Percentiles rank a stretch among this genome's conserved stretches.
Conservation (phyloP, 64 coral and sea anemone species). For the Montipora sp. region DNA sequence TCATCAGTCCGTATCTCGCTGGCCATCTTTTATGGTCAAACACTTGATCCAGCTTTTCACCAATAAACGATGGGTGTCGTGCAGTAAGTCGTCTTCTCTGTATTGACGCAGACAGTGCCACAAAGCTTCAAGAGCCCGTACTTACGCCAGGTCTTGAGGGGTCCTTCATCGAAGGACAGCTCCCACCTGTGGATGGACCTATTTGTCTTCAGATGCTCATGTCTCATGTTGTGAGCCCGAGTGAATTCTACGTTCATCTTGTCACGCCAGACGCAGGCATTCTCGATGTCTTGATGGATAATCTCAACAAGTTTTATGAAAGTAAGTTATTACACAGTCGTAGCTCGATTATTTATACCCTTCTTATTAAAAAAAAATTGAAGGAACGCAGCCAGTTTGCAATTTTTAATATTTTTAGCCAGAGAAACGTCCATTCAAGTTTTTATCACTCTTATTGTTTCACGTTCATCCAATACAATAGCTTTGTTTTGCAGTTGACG, state of each 20-base stretch:
- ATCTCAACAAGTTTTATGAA: conserved; percentile 75
- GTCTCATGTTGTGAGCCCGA: conserved; percentile 79
- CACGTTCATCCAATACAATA: no score
- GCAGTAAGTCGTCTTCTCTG: background rate
- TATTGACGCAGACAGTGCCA: background rate
- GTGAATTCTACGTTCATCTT: conserved; percentile 96
- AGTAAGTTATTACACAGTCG: background rate
- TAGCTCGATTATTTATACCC: no score
- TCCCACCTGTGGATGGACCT: conserved; percentile 26
- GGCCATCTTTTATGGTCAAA: no score
- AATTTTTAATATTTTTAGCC: no score
- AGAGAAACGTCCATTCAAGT: no score
- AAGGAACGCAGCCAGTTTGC: no score
- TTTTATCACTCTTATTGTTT: no score
- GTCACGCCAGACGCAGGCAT: conserved; percentile 83
- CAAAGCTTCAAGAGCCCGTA: background rate
- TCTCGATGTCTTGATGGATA: conserved; percentile 70
- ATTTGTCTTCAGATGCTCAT: conserved; percentile 81
- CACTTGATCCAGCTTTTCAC: no score
- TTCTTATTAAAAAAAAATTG: no score
- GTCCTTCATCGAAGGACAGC: conserved; percentile 5
- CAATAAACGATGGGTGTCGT: no score
- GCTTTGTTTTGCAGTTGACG: no score
- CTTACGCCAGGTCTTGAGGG: conserved; percentile 8
- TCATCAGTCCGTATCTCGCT: no score